Conservation (phyloP, 2,888 invertebrate genomes). For the Busseola fusca region DNA sequence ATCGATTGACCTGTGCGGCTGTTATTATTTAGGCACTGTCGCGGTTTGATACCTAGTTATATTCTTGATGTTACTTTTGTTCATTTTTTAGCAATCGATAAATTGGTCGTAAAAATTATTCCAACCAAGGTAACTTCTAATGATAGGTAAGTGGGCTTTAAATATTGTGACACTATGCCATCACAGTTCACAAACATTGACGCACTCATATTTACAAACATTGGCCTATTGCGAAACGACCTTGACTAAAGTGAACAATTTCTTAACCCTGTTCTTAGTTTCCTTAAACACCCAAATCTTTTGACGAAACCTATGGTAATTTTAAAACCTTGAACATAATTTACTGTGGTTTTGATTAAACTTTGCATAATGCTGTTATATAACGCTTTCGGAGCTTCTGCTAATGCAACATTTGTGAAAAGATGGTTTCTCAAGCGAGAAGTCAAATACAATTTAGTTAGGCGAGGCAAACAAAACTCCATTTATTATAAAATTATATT, state of each 20-base stretch:
- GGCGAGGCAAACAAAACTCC: neutral
- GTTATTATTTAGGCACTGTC: no score
- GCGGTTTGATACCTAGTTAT: no score
- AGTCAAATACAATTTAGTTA: slow-evolving; percentile 8
- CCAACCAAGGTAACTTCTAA: neutral
- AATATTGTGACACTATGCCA: slow-evolving; percentile 27
- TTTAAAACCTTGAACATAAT: slow-evolving; percentile 30
- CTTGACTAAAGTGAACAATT: slow-evolving; percentile 27
- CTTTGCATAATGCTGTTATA: slow-evolving; percentile 23
- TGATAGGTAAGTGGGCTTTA: neutral
- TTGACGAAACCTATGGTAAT: slow-evolving; percentile 44
- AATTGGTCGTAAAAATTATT: neutral
- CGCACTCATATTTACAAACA: slow-evolving; percentile 25
- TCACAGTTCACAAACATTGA: slow-evolving; percentile 28
- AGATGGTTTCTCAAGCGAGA: slow-evolving; percentile 8
- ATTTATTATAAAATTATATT: slow-evolving; percentile 10
- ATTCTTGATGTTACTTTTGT: neutral
- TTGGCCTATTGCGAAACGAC: slow-evolving; percentile 11
- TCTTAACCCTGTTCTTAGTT: slow-evolving; percentile 46
- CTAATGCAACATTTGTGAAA: slow-evolving; percentile 11
- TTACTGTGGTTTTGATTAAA: slow-evolving; percentile 2
- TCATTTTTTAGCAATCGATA: neutral
- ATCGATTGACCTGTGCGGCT: no score
- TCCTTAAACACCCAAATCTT: slow-evolving; percentile 22
- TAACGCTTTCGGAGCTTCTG: slow-evolving; percentile 27